Percentiles rank a stretch among this genome's conserved stretches.
Evolutionary conservation across 2,113 vertebrate species (phyloP).

Genomic region (Sturnus vulgaris): DNA sequence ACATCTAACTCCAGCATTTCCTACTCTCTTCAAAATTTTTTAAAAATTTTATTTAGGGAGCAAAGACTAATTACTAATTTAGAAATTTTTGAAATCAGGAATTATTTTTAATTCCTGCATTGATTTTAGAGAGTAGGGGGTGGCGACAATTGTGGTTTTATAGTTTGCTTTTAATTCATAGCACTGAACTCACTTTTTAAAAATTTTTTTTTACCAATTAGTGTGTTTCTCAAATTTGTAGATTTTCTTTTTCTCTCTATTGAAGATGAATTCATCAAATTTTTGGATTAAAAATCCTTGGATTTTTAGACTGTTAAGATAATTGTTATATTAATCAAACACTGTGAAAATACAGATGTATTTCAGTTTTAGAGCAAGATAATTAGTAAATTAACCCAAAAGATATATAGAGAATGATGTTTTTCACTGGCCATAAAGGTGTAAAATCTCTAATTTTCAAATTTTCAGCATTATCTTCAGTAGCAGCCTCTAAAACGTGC

Average conservation of each 20-base stretch:
- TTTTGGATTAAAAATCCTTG: neutral
- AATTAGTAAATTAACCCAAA: neutral
- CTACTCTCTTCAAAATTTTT: neutral
- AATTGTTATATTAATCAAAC: neutral
- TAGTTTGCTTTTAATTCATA: neutral
- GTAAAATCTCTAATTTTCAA: neutral
- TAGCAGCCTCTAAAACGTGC: neutral
- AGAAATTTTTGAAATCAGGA: neutral
- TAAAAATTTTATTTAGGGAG: neutral
- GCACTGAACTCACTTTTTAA: neutral
- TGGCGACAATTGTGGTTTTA: accelerated
- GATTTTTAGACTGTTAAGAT: neutral
- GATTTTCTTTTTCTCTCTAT: neutral
- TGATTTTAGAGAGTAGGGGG: neutral
- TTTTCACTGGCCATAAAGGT: neutral
- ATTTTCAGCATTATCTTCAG: neutral
- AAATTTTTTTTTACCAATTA: neutral
- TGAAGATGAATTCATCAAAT: neutral
- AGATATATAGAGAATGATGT: neutral
- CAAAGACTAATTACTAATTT: neutral
- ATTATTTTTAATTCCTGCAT: neutral
- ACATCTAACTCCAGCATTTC: neutral
- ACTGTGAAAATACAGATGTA: neutral
- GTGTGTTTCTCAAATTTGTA: neutral
- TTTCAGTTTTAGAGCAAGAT: neutral